These are phyloP conservation scores for Caenorhabditis inopinata DNA, from an alignment of 1,140 invertebrate species.

Conservation along the genomic window DNA sequence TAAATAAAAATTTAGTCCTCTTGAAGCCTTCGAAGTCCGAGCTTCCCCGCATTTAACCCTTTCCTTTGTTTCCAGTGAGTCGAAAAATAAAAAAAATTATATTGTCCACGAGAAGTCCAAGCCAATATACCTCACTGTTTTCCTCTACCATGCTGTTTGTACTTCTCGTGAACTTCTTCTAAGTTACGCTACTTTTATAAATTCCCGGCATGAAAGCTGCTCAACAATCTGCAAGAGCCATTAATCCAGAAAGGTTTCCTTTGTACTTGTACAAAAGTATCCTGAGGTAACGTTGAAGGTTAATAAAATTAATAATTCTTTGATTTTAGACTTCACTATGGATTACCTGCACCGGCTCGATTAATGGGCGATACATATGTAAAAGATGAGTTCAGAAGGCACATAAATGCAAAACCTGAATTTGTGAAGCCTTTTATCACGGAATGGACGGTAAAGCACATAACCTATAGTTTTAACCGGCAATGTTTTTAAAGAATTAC, in stretches of 20 bases:
- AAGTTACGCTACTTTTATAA: background rate
- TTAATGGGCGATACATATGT: constrained; percentile 68
- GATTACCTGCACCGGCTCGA: constrained; percentile 66
- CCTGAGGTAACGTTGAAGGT: background rate
- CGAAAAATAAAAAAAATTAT: no score
- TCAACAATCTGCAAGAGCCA: background rate
- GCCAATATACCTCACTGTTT: background rate
- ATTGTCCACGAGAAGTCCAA: background rate
- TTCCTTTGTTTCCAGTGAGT: no score
- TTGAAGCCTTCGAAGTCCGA: no score
- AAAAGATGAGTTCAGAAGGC: constrained; percentile 67
- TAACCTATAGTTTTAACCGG: background rate
- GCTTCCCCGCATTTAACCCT: no score
- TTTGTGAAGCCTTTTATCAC: constrained; percentile 67
- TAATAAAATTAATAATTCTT: background rate
- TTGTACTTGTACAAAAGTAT: constrained; percentile 26
- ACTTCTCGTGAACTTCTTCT: background rate
- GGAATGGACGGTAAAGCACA: constrained; percentile 68
- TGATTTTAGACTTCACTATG: constrained; percentile 57
- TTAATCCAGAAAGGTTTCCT: background rate
- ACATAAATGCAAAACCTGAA: constrained; percentile 63
- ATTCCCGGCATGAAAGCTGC: background rate
- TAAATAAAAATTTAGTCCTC: no score
- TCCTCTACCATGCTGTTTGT: background rate
- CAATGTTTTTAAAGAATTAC: constrained; percentile 56